Percentiles rank a stretch among this genome's conserved stretches.
Evolutionary conservation across 2,888 invertebrate species (phyloP).

Genomic region (Oligia latruncula): DNA sequence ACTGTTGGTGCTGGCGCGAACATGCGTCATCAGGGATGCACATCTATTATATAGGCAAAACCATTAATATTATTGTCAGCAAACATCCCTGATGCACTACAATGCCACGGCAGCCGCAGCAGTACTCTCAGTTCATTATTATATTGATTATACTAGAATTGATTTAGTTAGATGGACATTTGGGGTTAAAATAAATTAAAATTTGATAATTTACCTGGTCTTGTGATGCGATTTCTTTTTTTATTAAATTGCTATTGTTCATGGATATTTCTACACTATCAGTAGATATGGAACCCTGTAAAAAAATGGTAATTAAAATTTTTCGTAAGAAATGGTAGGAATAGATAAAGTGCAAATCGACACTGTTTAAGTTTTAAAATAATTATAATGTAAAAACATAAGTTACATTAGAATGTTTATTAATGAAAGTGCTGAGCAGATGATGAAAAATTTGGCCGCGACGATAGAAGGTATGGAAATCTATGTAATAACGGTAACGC

Average conservation of each 20-base stretch:
- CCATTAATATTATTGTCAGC: no score
- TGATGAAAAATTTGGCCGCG: neutral
- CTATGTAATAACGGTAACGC: neutral
- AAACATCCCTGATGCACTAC: no score
- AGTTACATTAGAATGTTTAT: neutral
- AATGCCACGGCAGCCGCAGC: no score
- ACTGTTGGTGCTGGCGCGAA: no score
- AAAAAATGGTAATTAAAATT: constrained; percentile 34
- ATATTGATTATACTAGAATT: neutral
- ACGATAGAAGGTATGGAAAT: neutral
- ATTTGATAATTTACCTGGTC: constrained; percentile 64
- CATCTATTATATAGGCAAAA: no score
- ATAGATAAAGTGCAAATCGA: neutral
- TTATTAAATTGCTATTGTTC: constrained; percentile 74
- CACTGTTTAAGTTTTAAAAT: neutral
- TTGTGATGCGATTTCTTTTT: constrained; percentile 68
- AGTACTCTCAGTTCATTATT: no score
- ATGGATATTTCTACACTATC: constrained; percentile 84
- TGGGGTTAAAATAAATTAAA: neutral
- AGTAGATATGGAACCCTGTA: constrained; percentile 85
- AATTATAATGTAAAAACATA: no score
- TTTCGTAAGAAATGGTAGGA: neutral
- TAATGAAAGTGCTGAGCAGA: neutral
- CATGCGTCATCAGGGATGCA: no score
- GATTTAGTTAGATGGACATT: neutral